These are phyloP conservation scores for Poecilia picta DNA, from an alignment of 2,797 vertebrate genomes.

Conservation along the genomic window DNA sequence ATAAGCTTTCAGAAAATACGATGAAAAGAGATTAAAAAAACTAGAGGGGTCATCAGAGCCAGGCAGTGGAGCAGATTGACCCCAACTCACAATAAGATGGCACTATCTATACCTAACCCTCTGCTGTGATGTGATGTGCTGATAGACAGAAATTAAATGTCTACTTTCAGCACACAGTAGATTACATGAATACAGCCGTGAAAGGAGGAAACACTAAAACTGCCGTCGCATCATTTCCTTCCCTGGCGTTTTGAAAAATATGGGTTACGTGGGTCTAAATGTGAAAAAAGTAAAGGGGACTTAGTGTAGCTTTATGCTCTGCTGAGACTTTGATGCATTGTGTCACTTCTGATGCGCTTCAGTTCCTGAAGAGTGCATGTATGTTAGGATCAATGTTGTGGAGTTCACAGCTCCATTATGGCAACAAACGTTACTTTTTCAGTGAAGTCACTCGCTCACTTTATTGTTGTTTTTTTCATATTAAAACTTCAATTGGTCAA, in stretches of 20 bases:
- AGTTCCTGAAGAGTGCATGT: background rate
- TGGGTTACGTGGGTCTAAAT: background rate
- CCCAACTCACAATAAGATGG: constrained; percentile 49
- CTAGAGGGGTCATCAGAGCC: constrained; percentile 70
- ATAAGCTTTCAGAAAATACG: constrained; percentile 71
- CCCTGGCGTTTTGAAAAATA: background rate
- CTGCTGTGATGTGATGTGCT: constrained; percentile 63
- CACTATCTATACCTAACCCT: constrained; percentile 60
- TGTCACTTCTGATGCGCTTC: background rate
- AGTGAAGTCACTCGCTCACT: background rate
- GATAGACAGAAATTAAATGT: constrained; percentile 78
- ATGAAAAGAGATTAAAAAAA: constrained; percentile 58
- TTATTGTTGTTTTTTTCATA: background rate
- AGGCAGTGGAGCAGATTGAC: constrained; percentile 38
- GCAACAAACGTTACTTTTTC: background rate
- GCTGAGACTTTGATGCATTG: background rate
- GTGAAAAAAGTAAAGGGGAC: background rate
- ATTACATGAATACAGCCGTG: constrained; percentile 13
- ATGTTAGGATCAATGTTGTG: background rate
- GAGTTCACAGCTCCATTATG: background rate
- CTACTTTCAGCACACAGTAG: constrained; percentile 38
- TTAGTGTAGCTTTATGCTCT: background rate
- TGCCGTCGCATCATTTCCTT: background rate
- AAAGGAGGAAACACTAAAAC: constrained; percentile 20
- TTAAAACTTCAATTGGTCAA: background rate